Percentiles rank a stretch among this genome's conserved stretches.
These are phyloP conservation scores for Congeria kusceri DNA, from an alignment of 2,888 invertebrate genomes.

Conservation along the genomic window DNA sequence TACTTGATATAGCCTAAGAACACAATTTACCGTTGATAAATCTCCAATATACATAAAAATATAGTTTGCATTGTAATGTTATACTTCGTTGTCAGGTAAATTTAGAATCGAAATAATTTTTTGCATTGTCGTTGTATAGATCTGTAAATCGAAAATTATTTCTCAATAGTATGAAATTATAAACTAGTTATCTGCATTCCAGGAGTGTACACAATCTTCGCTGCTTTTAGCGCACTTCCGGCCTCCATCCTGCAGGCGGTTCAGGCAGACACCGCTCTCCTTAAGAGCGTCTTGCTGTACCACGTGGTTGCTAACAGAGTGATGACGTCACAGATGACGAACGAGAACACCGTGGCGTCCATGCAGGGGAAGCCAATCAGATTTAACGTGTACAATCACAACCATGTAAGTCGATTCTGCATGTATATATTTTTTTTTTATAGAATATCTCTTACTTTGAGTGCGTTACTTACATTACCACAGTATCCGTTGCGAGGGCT, in stretches of 20 bases:
- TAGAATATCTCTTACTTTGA: too few relatives aligned
- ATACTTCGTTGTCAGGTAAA: too few relatives aligned
- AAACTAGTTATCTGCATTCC: not conserved
- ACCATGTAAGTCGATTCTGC: not conserved
- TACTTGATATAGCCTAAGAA: too few relatives aligned
- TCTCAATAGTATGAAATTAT: too few relatives aligned
- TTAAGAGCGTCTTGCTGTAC: constrained; percentile 61
- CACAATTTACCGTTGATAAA: too few relatives aligned
- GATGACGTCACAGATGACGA: constrained; percentile 19
- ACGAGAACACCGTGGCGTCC: constrained; percentile 41
- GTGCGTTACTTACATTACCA: too few relatives aligned
- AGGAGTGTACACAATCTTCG: constrained; percentile 69
- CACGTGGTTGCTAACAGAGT: constrained; percentile 67
- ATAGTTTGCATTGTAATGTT: too few relatives aligned
- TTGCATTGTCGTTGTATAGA: too few relatives aligned
- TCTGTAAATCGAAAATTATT: too few relatives aligned
- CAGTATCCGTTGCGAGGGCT: too few relatives aligned
- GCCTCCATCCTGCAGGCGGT: constrained; percentile 39
- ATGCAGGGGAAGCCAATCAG: constrained; percentile 48
- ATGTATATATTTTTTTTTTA: constrained; percentile 1
- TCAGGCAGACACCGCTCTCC: constrained; percentile 39
- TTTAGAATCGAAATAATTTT: too few relatives aligned
- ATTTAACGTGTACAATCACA: constrained; percentile 53
- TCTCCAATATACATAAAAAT: too few relatives aligned
- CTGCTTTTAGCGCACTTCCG: constrained; percentile 52